phyloP scores from a whole-genome alignment of 2,888 invertebrate species.

The Psylliodes chrysocephalus region DNA sequence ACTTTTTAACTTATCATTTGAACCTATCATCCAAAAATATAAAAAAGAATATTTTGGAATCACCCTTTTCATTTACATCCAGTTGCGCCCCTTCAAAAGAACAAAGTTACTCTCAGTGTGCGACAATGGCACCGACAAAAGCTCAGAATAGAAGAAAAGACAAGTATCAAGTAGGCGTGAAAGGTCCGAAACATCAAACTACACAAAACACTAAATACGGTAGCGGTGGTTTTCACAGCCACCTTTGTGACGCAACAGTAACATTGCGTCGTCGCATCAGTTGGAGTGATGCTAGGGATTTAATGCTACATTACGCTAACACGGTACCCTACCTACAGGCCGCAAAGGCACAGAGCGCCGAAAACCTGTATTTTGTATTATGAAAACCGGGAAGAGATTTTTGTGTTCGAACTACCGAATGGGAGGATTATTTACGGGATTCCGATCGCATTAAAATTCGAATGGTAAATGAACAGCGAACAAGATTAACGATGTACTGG shows the following conservation, averaged over 20 bases:
- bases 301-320: conserved; percentile 42
- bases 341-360: not conserved
- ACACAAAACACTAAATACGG: conserved; percentile 18
- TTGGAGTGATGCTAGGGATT: conserved; percentile 30
- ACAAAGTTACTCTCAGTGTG: not conserved
- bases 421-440: conserved; percentile 21
- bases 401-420: conserved; percentile 14
- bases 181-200: conserved; percentile 29
- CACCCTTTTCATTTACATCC: too few species aligned
- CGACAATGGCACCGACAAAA: conserved; percentile 13
- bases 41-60: too few species aligned
- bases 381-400: conserved; percentile 4
- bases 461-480: not conserved
- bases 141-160: conserved; percentile 7
- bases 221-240: conserved; percentile 38
- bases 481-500: not conserved
- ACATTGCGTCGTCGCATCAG: conserved; percentile 23
- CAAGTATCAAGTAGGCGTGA: conserved; percentile 40
- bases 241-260: conserved; percentile 43
- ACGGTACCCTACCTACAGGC: conserved; percentile 17
- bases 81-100: not conserved
- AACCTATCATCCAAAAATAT: too few species aligned
- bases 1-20: too few species aligned
- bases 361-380: not conserved
- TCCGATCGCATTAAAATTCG: conserved; percentile 18